Evolutionary conservation across 2,113 vertebrate species (phyloP).

Genomic region (Chaetops frenatus): DNA sequence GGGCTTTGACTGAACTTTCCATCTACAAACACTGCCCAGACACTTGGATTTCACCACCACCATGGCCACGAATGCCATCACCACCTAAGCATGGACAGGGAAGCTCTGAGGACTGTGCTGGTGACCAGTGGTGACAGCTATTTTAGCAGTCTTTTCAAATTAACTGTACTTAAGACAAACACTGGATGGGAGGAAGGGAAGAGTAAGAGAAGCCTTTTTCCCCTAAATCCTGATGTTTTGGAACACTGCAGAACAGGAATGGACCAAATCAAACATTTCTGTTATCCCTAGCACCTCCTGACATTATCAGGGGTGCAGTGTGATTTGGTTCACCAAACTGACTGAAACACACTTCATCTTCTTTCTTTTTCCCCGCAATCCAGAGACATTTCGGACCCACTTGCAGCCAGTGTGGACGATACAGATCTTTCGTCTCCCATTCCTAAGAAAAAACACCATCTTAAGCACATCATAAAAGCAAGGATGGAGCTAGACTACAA

Average conservation of each 20-base stretch:
- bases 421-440: neutral
- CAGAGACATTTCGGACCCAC: neutral
- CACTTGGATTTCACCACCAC: neutral
- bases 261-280: neutral
- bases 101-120: rapidly evolving
- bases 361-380: neutral
- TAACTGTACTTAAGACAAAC: neutral
- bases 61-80: rapidly evolving
- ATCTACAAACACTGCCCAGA: neutral
- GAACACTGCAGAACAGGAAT: neutral
- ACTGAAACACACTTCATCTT: neutral
- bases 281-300: neutral
- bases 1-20: neutral
- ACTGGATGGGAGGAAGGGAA: neutral
- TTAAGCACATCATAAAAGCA: neutral
- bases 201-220: neutral
- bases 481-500: neutral
- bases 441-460: neutral
- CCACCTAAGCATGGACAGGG: neutral
- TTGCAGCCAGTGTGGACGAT: neutral
- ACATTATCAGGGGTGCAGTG: neutral
- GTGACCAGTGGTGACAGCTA: neutral
- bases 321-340: neutral
- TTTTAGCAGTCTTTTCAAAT: neutral
- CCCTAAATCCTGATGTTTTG: neutral